A percentile compares a stretch with the other conserved stretches of the same genome.
Conservation (phyloP, 2,797 vertebrate species). For the Distichodus sexfasciatus region DNA sequence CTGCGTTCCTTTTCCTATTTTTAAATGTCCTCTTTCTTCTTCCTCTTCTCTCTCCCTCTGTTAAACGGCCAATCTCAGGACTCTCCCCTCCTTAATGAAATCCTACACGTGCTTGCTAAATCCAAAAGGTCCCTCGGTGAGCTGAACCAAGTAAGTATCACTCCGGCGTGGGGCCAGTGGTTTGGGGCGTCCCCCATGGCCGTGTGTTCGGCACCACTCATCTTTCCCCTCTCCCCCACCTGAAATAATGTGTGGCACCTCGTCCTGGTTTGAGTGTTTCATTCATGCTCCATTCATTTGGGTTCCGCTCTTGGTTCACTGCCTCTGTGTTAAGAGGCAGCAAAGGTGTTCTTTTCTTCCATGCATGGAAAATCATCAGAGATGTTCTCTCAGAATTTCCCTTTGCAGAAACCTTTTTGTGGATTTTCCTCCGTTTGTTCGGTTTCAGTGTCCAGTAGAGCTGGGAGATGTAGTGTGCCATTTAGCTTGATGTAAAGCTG, state of each 20-base stretch:
- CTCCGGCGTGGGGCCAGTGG: slow-evolving; percentile 49
- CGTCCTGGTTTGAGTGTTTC: slow-evolving; percentile 53
- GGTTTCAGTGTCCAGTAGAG: too few species aligned
- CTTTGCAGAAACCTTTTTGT: too few species aligned
- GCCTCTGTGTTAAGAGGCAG: background rate
- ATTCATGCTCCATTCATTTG: slow-evolving; percentile 57
- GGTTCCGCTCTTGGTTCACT: slow-evolving; percentile 44
- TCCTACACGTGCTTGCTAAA: slow-evolving; percentile 71
- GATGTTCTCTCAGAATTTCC: too few species aligned
- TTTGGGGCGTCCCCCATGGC: slow-evolving; percentile 50
- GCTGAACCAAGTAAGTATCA: slow-evolving; percentile 70
- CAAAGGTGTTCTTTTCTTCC: background rate
- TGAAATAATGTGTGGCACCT: slow-evolving; percentile 38
- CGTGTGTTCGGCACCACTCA: slow-evolving; percentile 59
- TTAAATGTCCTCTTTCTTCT: slow-evolving; percentile 41
- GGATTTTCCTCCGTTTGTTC: too few species aligned
- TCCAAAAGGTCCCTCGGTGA: slow-evolving; percentile 55
- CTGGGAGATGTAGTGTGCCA: too few species aligned
- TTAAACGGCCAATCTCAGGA: slow-evolving; percentile 64
- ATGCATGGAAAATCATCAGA: background rate
- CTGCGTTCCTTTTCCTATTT: slow-evolving; percentile 4
- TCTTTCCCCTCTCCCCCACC: slow-evolving; percentile 51
- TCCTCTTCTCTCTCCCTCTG: slow-evolving; percentile 38
- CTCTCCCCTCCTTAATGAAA: slow-evolving; percentile 77
- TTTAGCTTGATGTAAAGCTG: too few species aligned